Evolutionary conservation across 2,797 vertebrate genomes (phyloP), one percentile per base, ranked within the genome.

Genomic region (Rhinichthys osculus): DNA sequence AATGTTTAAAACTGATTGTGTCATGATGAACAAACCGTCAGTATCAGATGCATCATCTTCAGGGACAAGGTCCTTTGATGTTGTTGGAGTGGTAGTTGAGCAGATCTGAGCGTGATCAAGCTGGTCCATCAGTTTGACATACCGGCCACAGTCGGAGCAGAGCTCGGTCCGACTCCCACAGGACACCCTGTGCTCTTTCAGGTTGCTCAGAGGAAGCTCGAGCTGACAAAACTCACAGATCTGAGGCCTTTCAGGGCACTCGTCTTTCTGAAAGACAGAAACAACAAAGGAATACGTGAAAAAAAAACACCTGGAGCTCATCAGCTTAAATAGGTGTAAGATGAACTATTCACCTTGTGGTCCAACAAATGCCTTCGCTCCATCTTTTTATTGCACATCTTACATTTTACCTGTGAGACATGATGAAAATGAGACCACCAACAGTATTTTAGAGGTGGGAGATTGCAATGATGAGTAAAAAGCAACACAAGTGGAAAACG

Each of bases 141-240:
- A 95, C 64, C 79, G 85, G n/a, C 84, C 47, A 7, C 96, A 96
- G 85, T 94, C 91, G 7, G 19, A 33, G 91, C 96, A 97, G 50
- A 17, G 79, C 83, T 95, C 92, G 0, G 93, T 96, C 50, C 90
- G 93, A 89, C 92, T 94, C 67, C 95, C 93, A 1, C 96, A 97
- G 27, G 21, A 47, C 86, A 84, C 14, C 2, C 80, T 5, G 35
- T 98, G 97, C 0, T 91, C 62, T 1, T 87, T 85, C 87, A 97
- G 90, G 40, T 87, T 38, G 57, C 73, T 90, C 87, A 91, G 90
- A 0, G 92, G 88, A 78, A 96, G 19, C 13, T 93, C 91, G 86
- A 96, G 90, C 19, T 96, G 80, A 1, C 96, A 97, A 92, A 94
- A 96, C 52, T 52, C 71, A 82, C 96, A 97, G 42, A 38, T 21